Evolutionary conservation across 2,888 invertebrate genomes (phyloP).

Genomic region (Andrena fulva): DNA sequence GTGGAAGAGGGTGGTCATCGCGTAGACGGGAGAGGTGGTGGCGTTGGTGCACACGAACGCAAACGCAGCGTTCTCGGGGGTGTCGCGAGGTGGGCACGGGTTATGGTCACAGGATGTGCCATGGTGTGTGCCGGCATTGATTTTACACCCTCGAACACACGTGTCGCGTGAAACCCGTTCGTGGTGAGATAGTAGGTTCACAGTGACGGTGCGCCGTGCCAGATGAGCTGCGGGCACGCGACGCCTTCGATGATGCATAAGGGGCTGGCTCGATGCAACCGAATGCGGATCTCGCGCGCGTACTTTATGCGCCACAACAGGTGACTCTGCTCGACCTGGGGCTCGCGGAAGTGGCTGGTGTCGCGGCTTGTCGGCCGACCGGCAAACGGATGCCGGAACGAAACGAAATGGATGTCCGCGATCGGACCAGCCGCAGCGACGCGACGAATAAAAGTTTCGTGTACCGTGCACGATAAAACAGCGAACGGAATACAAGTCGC

Average conservation of each 20-base stretch:
- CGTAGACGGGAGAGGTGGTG: conserved; percentile 21
- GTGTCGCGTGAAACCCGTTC: conserved; percentile 81
- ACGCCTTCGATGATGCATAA: conserved; percentile 77
- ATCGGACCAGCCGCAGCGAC: conserved; percentile 31
- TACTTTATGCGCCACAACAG: conserved; percentile 78
- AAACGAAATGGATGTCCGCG: conserved; percentile 37
- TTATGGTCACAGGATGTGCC: conserved; percentile 76
- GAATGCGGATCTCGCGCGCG: conserved; percentile 67
- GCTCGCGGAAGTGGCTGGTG: conserved; percentile 57
- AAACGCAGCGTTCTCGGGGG: conserved; percentile 40
- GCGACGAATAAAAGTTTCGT: background rate
- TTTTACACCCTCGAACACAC: conserved; percentile 78
- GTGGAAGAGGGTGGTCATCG: conserved; percentile 69
- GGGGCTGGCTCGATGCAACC: conserved; percentile 60
- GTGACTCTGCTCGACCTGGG: conserved; percentile 69
- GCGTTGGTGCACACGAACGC: conserved; percentile 37
- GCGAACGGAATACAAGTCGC: too few species aligned
- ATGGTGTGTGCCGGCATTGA: conserved; percentile 79
- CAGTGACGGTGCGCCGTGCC: conserved; percentile 75
- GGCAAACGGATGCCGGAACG: conserved; percentile 51
- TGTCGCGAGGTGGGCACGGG: conserved; percentile 68
- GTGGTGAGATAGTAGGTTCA: conserved; percentile 79
- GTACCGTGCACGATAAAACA: background rate
- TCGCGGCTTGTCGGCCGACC: conserved; percentile 48
- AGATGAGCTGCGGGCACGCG: conserved; percentile 83